Conservation (phyloP, 2,113 vertebrate genomes). For the Rhea americana region DNA sequence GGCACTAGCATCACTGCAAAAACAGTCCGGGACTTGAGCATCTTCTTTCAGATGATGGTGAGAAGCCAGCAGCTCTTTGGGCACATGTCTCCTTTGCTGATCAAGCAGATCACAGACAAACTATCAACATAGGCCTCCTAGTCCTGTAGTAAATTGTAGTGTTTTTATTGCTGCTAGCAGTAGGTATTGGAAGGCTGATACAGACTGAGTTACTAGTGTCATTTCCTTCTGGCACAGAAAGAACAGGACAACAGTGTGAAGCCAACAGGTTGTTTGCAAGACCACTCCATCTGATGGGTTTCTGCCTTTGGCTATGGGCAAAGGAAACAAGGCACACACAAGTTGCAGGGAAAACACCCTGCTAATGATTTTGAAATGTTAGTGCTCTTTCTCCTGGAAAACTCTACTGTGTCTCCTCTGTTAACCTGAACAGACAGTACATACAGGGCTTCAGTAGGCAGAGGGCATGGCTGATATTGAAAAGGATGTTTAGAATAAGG, state of each 20-base stretch:
- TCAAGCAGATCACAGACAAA: neutral
- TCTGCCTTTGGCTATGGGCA: neutral
- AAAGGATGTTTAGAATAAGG: neutral
- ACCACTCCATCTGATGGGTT: neutral
- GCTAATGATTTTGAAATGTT: accelerated
- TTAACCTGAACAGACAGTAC: too few relatives aligned
- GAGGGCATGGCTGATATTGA: neutral
- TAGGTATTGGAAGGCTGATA: neutral
- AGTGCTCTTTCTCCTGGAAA: neutral
- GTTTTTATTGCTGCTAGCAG: neutral
- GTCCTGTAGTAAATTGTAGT: neutral
- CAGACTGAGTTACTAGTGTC: neutral
- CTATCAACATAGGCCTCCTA: neutral
- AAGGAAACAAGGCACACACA: too few relatives aligned
- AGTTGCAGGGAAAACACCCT: accelerated
- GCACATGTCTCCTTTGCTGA: neutral
- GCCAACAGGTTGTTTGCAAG: neutral
- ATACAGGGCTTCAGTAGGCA: neutral
- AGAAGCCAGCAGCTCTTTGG: neutral
- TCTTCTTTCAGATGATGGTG: neutral
- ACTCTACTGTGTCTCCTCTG: accelerated
- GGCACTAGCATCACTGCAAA: neutral
- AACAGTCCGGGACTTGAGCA: neutral
- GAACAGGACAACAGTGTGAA: neutral
- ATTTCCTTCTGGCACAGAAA: neutral